Percentiles rank a stretch among this genome's conserved stretches.
Conservation (phyloP, 2,113 vertebrate genomes). For the Podilymbus podiceps region DNA sequence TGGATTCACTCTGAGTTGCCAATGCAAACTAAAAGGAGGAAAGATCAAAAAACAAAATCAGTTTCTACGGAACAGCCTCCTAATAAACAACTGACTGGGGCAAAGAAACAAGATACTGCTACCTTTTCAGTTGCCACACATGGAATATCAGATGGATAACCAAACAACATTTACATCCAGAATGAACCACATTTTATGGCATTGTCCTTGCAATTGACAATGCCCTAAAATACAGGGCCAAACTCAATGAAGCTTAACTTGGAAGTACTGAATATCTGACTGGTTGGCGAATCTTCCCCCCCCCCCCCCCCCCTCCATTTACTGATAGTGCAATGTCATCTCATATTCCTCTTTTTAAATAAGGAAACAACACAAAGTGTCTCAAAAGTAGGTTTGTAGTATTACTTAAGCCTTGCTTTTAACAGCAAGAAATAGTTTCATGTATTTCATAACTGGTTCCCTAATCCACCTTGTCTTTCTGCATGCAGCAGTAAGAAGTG, state of each 20-base stretch:
- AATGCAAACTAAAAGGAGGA: background rate
- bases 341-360: background rate
- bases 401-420: background rate
- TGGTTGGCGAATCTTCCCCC: background rate
- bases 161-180: background rate
- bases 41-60: background rate
- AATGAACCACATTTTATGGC: background rate
- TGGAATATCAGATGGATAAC: background rate
- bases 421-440: background rate
- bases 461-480: background rate
- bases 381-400: background rate
- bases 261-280: background rate
- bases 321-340: background rate
- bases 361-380: background rate
- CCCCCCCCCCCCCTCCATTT: too few species aligned
- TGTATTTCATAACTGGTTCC: background rate
- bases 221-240: background rate
- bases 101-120: background rate
- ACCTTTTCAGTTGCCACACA: rapidly evolving
- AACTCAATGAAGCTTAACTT: background rate
- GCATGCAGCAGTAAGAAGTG: background rate
- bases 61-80: background rate
- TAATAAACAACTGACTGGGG: background rate
- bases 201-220: background rate
- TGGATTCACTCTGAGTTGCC: background rate